Percentiles rank a stretch among this genome's conserved stretches.
Evolutionary conservation across 1,140 invertebrate genomes (phyloP).

Genomic region (Wasmannia auropunctata): DNA sequence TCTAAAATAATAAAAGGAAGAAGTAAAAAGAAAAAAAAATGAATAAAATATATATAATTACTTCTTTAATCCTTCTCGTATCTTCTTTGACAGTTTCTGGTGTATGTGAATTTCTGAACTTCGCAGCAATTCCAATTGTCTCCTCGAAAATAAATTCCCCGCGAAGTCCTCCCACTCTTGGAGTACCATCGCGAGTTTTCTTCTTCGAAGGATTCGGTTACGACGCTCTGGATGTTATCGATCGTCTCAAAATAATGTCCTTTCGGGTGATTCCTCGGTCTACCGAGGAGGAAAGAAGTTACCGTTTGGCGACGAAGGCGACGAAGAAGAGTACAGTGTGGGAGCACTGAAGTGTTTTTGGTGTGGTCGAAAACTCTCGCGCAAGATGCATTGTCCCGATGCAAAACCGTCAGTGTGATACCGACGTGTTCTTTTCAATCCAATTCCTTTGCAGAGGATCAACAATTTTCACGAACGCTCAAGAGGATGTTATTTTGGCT

Average conservation of each 20-base stretch:
- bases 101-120: constrained; percentile 16
- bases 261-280: constrained; percentile 23
- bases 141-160: constrained; percentile 46
- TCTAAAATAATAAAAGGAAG: not conserved
- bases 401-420: constrained; percentile 4
- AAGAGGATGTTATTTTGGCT: not conserved
- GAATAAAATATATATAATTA: not conserved
- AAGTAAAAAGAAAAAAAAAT: not conserved
- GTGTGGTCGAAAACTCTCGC: not conserved
- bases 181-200: constrained; percentile 23
- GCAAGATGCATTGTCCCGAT: constrained; percentile 19
- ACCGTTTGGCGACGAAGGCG: not conserved
- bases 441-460: not conserved
- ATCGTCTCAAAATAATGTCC: constrained; percentile 53
- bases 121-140: constrained; percentile 40
- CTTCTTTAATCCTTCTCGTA: not conserved
- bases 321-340: not conserved
- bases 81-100: not conserved
- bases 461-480: not conserved
- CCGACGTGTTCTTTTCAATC: not conserved
- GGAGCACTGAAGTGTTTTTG: constrained; percentile 18
- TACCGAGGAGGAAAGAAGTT: not conserved
- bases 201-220: constrained; percentile 47
- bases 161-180: not conserved
- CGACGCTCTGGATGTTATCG: constrained; percentile 46